These are phyloP conservation scores for Pantherophis alleghaniensis DNA, from an alignment of 2,797 vertebrate species.

Conservation along the genomic window DNA sequence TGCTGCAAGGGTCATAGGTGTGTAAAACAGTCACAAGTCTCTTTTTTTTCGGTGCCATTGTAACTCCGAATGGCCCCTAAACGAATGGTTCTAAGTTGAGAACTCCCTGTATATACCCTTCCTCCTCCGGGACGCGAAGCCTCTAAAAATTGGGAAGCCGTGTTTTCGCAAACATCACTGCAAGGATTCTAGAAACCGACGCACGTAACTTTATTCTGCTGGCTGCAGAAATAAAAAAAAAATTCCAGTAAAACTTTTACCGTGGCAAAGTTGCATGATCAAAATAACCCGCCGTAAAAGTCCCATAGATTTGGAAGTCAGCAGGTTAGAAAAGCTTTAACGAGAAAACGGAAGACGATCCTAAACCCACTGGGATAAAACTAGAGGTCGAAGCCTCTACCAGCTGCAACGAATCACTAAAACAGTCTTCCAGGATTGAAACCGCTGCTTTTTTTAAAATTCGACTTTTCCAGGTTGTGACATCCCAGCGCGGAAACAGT, in stretches of 20 bases:
- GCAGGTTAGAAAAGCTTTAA: not conserved
- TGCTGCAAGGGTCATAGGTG: too few species aligned
- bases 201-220: not conserved
- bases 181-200: not conserved
- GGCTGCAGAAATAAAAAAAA: not conserved
- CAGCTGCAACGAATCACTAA: too few species aligned
- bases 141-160: not conserved
- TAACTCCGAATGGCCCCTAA: too few species aligned
- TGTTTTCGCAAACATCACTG: not conserved
- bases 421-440: not conserved
- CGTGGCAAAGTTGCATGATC: not conserved
- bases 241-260: not conserved
- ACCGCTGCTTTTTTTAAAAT: conserved; percentile 5
- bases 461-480: fast-evolving
- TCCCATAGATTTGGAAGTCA: not conserved
- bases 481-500: not conserved
- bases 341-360: not conserved
- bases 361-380: too few species aligned
- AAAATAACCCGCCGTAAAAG: not conserved
- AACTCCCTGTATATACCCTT: too few species aligned
- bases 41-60: too few species aligned
- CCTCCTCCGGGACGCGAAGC: too few species aligned
- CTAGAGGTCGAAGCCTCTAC: not conserved
- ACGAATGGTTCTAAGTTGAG: too few species aligned
- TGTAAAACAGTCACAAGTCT: too few species aligned